Evolutionary conservation across 2,113 vertebrate genomes (phyloP), one percentile per base, ranked within the genome.

Genomic region (Tyto alba): DNA sequence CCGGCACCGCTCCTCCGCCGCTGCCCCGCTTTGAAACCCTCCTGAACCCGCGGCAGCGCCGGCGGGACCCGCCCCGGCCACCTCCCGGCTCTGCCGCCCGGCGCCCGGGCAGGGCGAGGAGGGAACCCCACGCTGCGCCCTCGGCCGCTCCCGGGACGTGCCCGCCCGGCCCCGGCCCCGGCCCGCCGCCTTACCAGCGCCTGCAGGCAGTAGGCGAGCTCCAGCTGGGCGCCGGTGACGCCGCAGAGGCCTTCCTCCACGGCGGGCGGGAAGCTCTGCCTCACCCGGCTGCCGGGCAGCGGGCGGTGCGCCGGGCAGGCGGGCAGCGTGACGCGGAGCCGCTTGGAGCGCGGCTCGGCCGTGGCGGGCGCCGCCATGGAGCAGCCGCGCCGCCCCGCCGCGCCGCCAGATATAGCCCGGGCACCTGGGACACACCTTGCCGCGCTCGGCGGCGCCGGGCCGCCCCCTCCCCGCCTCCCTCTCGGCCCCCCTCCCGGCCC

Each of bases 201-300:
- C 85, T 98, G 95, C 40, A 98, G 97, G 57, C 95, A 83, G 95
- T 98, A 98, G 75, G 96, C 85, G n/a, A 97, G 90, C 96, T 98
- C 98, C 96, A 98, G 94, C 77, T 98, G 82, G 34, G 97, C 95
- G 68, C 96, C 88, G 45, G 97, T 97, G 85, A 98, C 85, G 4
- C 98, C 98, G 96, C 98, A 98, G 68, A 98, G 93, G 75, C 96
- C 97, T 86, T 98, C 98, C 91, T 98, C 98, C 95, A 98, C 97
- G 36, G 83, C 94, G 50, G 89, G 38, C 57, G 97, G 97, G 85
- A 98, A 97, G 82, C 95, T 97, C 66, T 97, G 98, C 38, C 87
- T 94, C 47, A 95, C 96, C 16, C 92, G 96, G 91, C 96, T 96
- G 75, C 18, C 71, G 41, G 76, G 41, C 59, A 92, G 89, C 67